Evolutionary conservation across 2,797 vertebrate species (phyloP).

Genomic region (Helicolenus hilgendorfi): DNA sequence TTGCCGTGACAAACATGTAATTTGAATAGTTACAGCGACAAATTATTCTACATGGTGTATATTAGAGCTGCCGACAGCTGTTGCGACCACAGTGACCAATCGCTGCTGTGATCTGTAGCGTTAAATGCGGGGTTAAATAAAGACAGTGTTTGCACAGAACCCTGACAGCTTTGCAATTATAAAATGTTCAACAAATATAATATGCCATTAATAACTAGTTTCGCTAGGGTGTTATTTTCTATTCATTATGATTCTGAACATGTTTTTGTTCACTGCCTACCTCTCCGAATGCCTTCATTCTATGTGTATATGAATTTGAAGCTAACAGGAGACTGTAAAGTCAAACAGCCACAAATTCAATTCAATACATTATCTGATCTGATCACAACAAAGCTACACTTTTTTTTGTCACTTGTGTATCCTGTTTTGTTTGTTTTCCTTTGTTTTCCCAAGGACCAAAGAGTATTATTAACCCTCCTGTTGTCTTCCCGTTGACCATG

Average conservation of each 20-base stretch:
- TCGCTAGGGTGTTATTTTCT: neutral
- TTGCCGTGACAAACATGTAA: neutral
- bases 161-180: neutral
- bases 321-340: neutral
- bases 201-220: neutral
- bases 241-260: neutral
- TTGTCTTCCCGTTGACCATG: too few species aligned
- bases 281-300: neutral
- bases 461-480: neutral
- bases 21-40: neutral
- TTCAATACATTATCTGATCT: neutral
- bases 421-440: neutral
- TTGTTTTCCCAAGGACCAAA: neutral
- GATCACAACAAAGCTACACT: too few species aligned
- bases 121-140: slow-evolving; percentile 6
- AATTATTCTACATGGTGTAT: neutral
- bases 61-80: neutral
- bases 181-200: neutral
- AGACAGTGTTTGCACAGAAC: neutral
- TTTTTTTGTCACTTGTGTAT: neutral
- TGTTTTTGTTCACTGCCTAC: neutral
- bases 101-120: neutral
- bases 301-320: neutral
- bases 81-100: neutral
- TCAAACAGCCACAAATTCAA: neutral